phyloP scores from a whole-genome alignment of 2,797 vertebrate genomes.

The Typhlichthys subterraneus region DNA sequence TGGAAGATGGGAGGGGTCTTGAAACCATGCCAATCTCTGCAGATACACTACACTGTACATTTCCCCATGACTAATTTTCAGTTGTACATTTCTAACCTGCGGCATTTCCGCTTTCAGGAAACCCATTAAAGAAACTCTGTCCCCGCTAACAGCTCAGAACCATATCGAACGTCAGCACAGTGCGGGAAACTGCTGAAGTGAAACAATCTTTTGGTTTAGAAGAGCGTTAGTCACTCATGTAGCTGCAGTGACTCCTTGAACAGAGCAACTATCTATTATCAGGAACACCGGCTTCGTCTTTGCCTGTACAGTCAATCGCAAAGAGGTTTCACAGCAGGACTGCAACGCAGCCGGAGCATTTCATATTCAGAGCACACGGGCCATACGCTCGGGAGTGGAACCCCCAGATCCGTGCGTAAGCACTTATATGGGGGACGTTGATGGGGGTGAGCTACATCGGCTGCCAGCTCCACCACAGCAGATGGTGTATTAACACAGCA shows the following conservation, averaged over 20 bases:
- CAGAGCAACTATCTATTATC: not conserved
- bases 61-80: no score
- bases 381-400: constrained; percentile 13
- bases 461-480: not conserved
- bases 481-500: constrained; percentile 10
- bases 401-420: constrained; percentile 34
- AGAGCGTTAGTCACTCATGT: not conserved
- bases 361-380: constrained; percentile 44
- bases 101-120: no score
- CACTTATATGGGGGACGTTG: constrained; percentile 23
- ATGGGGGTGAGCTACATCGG: constrained; percentile 35
- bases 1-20: no score
- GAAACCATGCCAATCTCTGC: no score
- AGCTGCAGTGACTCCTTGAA: not conserved
- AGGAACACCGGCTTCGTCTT: constrained; percentile 11
- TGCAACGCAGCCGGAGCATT: constrained; percentile 29
- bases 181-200: not conserved
- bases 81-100: no score
- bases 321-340: constrained; percentile 17
- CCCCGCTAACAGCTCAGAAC: not conserved
- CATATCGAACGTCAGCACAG: not conserved
- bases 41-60: no score
- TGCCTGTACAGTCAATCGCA: constrained; percentile 1
- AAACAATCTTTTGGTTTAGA: not conserved
- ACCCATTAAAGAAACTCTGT: not conserved